Base-by-base conservation (phyloP, 2,888 invertebrate species). In the Strigamia transsilvanica region DNA sequence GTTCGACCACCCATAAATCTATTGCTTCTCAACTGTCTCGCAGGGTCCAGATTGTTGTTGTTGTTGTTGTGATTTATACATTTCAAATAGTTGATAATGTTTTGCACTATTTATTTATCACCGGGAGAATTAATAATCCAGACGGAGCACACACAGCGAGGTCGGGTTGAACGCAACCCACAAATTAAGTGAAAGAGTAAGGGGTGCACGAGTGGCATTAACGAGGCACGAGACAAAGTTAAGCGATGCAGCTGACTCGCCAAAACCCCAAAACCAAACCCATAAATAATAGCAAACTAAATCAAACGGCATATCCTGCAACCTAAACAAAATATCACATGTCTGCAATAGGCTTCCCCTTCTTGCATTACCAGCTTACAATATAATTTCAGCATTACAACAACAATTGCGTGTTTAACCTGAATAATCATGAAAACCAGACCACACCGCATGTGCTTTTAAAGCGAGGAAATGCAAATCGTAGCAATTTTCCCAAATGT, bases 181-280 rank as follows among this genome's bases (percentile, higher is more conserved):
- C 73, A 73, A 73, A 73, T 73, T 73, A 73, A 73, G 73, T 27
- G 6, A 32, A 73, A 73, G 73, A 27, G 18, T 15, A 32, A n/a
- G 12, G 73, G 73, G 73, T 73, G 73, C 73, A 32, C 73, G 73
- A 73, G 73, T 73, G 73, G 73, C 73, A 73, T 73, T 73, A 73
- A 73, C 73, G 73, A 73, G 32, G 73, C 32, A 73, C 73, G 32
- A 73, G 73, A 73, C 73, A 73, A 73, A 73, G 73, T 73, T 73
- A 73, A 73, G 15, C 73, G 73, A 73, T 32, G 73, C 73, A 73
- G 73, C 73, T 73, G 73, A 73, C 73, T 73, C 73, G 13, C 73
- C 73, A 73, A 73, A 73, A 73, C 73, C 73, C 73, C 73, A 73
- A 73, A 73, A 73, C 73, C 73, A 73, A 73, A 73, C 73, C 73